Evolutionary conservation across 1,140 invertebrate genomes (phyloP).

Genomic region (Megalopta genalis): DNA sequence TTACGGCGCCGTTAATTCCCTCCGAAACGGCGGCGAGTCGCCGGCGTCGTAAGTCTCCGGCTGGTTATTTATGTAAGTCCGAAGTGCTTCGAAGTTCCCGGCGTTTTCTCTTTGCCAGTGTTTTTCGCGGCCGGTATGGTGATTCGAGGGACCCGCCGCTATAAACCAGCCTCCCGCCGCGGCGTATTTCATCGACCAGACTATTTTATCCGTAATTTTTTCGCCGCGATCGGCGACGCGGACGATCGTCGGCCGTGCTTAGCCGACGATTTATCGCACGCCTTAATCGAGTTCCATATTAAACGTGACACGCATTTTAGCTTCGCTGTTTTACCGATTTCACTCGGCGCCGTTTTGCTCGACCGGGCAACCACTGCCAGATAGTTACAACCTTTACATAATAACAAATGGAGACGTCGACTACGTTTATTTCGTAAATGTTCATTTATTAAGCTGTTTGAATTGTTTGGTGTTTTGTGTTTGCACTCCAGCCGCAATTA

Average conservation of each 20-base stretch:
- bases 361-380: too few relatives aligned
- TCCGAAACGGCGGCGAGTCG: background rate
- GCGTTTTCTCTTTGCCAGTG: background rate
- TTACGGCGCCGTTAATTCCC: constrained; percentile 45
- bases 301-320: background rate
- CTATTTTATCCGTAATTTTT: background rate
- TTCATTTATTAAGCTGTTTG: too few relatives aligned
- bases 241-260: background rate
- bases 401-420: too few relatives aligned
- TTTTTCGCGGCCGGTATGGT: constrained; percentile 16
- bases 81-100: constrained; percentile 6
- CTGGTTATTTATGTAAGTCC: constrained; percentile 39
- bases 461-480: too few relatives aligned
- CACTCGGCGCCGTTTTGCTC: too few relatives aligned
- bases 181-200: background rate
- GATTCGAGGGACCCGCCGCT: background rate
- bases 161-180: background rate
- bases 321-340: too few relatives aligned
- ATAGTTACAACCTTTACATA: too few relatives aligned
- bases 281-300: background rate
- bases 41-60: constrained; percentile 4
- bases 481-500: too few relatives aligned
- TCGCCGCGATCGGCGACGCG: background rate
- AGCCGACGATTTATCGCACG: background rate
- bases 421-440: too few relatives aligned